Conservation (phyloP, 1,140 invertebrate species). For the Lordiphosa clarofinis region DNA sequence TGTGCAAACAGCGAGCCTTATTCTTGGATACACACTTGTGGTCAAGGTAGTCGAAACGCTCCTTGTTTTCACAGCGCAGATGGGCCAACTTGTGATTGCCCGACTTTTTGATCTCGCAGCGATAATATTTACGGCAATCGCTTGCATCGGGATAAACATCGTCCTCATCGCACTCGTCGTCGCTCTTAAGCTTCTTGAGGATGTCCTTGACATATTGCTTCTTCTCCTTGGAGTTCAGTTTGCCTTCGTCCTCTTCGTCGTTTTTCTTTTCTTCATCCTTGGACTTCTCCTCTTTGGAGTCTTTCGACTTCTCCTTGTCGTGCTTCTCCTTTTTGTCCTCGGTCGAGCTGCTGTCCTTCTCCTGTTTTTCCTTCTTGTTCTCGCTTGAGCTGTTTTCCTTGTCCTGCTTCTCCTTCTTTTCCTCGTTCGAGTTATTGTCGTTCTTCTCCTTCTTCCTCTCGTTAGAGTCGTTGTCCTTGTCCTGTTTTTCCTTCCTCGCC, state of each 20-base stretch:
- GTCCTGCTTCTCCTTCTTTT: conserved; percentile 10
- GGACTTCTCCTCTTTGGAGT: conserved; percentile 18
- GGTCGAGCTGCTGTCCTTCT: conserved; percentile 30
- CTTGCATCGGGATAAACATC: conserved; percentile 61
- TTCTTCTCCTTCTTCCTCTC: conserved; percentile 61
- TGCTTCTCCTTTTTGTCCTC: conserved; percentile 5
- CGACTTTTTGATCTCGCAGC: conserved; percentile 57
- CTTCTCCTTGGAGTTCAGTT: conserved; percentile 55
- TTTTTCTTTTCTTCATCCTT: conserved; percentile 39
- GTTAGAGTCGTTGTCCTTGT: conserved; percentile 11
- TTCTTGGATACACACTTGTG: conserved; percentile 42
- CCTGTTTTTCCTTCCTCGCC: background rate
- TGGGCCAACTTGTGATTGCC: conserved; percentile 56
- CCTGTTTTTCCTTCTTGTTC: no score
- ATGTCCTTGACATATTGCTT: conserved; percentile 56
- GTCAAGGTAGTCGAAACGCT: conserved; percentile 50
- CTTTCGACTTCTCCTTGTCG: conserved; percentile 6
- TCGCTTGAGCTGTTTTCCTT: conserved; percentile 3
- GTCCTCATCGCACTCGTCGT: conserved; percentile 63
- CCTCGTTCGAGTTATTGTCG: conserved; percentile 62
- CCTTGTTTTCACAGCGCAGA: conserved; percentile 50
- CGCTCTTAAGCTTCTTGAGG: conserved; percentile 64
- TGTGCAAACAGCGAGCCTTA: conserved; percentile 45
- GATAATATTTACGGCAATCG: conserved; percentile 70
- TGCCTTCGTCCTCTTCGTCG: conserved; percentile 47